These are phyloP conservation scores for Dendrophyllia cribrosa DNA, from an alignment of 64 coral and sea anemone species.

Conservation along the genomic window DNA sequence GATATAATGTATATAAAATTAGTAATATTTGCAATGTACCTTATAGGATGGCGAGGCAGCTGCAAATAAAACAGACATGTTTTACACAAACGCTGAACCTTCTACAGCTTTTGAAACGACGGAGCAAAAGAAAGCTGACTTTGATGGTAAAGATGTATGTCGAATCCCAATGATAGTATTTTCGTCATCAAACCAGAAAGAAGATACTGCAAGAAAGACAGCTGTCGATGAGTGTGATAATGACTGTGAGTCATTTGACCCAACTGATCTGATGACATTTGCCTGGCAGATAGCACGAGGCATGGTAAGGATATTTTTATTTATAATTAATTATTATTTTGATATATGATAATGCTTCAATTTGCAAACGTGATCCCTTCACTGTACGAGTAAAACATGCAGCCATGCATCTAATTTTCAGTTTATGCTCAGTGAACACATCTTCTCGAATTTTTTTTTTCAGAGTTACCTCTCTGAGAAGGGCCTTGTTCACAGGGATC, in stretches of 20 bases:
- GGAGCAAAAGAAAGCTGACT: not conserved
- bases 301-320: slow-evolving; percentile 28
- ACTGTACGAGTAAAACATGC: too few species aligned
- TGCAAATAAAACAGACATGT: too few species aligned
- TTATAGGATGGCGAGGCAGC: too few species aligned
- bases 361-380: too few species aligned
- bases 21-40: too few species aligned
- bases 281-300: slow-evolving; percentile 72
- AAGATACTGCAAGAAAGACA: not conserved
- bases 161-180: slow-evolving; percentile 15
- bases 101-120: too few species aligned
- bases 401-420: too few species aligned
- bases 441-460: too few species aligned
- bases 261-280: slow-evolving; percentile 62
- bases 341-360: too few species aligned
- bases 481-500: slow-evolving; percentile 48
- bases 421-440: not conserved
- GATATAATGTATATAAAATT: too few species aligned
- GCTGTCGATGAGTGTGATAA: not conserved
- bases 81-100: not conserved
- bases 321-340: too few species aligned
- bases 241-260: slow-evolving; percentile 39
- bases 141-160: not conserved
- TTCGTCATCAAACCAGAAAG: not conserved
- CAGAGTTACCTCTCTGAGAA: slow-evolving; percentile 53